These are phyloP conservation scores for Sinhomidia bicolor DNA, from an alignment of 2,888 invertebrate species.

Conservation along the genomic window DNA sequence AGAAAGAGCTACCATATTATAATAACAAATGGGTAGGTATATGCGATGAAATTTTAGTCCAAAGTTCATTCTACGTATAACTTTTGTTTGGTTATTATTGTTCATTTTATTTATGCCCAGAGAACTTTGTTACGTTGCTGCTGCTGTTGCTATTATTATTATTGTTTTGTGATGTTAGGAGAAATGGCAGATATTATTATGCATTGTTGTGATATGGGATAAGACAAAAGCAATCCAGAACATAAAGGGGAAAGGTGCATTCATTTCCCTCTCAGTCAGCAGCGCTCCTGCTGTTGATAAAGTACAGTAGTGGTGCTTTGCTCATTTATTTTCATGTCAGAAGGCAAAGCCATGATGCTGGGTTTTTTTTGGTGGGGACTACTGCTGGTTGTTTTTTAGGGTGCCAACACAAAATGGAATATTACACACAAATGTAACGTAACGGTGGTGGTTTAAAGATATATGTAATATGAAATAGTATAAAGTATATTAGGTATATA, in stretches of 20 bases:
- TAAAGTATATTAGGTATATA: not conserved
- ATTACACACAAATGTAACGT: not conserved
- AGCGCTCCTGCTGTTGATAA: conserved; percentile 48
- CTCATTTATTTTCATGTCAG: conserved; percentile 68
- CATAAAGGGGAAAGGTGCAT: conserved; percentile 41
- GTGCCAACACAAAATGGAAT: not conserved
- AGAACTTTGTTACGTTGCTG: conserved; percentile 26
- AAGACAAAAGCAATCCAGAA: conserved; percentile 2
- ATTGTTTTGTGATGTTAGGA: conserved; percentile 24
- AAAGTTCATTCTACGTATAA: not conserved
- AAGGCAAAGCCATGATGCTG: conserved; percentile 5
- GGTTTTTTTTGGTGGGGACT: conserved; percentile 1
- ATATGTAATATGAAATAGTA: not conserved
- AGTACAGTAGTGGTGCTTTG: conserved; percentile 48
- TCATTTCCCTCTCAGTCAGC: conserved; percentile 21
- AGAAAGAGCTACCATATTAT: not conserved
- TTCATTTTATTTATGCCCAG: conserved; percentile 44
- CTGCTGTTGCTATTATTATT: conserved; percentile 27
- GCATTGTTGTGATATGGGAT: conserved; percentile 21
- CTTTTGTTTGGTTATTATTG: conserved; percentile 34
- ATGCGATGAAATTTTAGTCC: conserved; percentile 3
- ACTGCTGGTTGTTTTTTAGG: not conserved
- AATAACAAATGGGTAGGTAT: not conserved
- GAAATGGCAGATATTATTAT: conserved; percentile 27
- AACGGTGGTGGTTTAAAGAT: not conserved